These are phyloP conservation scores for Diplogasteroides magnus DNA, from an alignment of 1,140 invertebrate genomes.

Conservation along the genomic window DNA sequence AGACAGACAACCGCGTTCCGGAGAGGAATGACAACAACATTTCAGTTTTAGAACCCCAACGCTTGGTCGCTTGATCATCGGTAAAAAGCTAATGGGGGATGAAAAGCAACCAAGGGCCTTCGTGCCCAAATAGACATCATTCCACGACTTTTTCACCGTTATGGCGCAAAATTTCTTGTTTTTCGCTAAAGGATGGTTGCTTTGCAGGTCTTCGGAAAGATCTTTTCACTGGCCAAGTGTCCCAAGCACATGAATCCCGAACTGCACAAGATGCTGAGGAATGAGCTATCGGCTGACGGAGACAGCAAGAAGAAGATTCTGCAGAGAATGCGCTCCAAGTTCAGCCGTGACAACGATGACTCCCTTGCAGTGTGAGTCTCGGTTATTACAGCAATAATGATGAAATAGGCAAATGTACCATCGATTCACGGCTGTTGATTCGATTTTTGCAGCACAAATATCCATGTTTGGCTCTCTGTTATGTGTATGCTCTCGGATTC, in stretches of 20 bases:
- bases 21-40: too few species aligned
- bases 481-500: not conserved
- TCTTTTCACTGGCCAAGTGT: slow-evolving; percentile 56
- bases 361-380: not conserved
- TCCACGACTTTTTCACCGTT: slow-evolving; percentile 19
- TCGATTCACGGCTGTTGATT: too few species aligned
- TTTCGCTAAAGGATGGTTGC: slow-evolving; percentile 55
- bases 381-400: too few species aligned
- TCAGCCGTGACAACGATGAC: slow-evolving; percentile 36
- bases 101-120: too few species aligned
- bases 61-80: too few species aligned
- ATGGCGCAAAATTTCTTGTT: slow-evolving; percentile 18
- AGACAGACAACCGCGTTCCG: too few species aligned
- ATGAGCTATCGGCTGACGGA: slow-evolving; percentile 55
- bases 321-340: slow-evolving; percentile 39
- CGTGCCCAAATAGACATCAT: too few species aligned
- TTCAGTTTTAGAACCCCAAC: too few species aligned
- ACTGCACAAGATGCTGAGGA: slow-evolving; percentile 49
- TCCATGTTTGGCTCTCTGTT: too few species aligned
- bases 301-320: slow-evolving; percentile 33
- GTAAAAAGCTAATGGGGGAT: too few species aligned
- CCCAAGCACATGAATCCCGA: slow-evolving; percentile 58
- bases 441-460: too few species aligned
- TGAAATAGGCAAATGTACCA: too few species aligned
- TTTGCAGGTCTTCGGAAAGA: slow-evolving; percentile 55